A percentile compares a stretch with the other conserved stretches of the same genome.
Conservation (phyloP, 2,888 invertebrate genomes). For the Sphaerophoria taeniata region DNA sequence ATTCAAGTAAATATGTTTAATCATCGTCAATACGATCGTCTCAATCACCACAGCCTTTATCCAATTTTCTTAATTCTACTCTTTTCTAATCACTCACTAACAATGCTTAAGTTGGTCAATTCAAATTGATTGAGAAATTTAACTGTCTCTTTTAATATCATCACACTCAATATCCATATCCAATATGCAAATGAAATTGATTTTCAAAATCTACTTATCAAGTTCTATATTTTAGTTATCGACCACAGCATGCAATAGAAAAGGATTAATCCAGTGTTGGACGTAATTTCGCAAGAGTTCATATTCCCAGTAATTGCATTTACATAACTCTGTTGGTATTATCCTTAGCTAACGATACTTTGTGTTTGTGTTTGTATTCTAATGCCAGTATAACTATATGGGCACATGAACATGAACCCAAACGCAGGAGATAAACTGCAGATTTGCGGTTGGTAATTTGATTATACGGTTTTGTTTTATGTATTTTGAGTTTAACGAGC, state of each 20-base stretch:
- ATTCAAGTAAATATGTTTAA: no score
- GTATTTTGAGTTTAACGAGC: no score
- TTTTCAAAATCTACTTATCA: conserved; percentile 16
- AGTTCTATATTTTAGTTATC: not conserved
- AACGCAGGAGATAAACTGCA: no score
- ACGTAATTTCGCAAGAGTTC: conserved; percentile 16
- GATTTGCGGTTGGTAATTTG: no score
- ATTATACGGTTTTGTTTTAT: no score
- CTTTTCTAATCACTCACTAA: not conserved
- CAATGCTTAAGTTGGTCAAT: not conserved
- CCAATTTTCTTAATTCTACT: not conserved
- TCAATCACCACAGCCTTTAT: no score
- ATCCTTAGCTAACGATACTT: conserved; percentile 24
- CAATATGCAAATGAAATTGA: conserved; percentile 39
- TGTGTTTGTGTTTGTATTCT: not conserved
- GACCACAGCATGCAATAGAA: conserved; percentile 1
- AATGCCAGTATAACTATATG: no score
- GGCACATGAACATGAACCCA: no score
- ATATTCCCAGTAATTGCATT: conserved; percentile 7
- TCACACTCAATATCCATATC: not conserved
- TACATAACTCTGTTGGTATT: not conserved
- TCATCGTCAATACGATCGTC: no score
- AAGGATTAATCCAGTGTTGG: conserved; percentile 24
- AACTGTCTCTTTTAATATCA: conserved; percentile 1
- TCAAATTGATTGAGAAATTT: not conserved